Evolutionary conservation across 1,140 invertebrate genomes (phyloP), one percentile per base, ranked within the genome.

Genomic region (Zophobas atratus): DNA sequence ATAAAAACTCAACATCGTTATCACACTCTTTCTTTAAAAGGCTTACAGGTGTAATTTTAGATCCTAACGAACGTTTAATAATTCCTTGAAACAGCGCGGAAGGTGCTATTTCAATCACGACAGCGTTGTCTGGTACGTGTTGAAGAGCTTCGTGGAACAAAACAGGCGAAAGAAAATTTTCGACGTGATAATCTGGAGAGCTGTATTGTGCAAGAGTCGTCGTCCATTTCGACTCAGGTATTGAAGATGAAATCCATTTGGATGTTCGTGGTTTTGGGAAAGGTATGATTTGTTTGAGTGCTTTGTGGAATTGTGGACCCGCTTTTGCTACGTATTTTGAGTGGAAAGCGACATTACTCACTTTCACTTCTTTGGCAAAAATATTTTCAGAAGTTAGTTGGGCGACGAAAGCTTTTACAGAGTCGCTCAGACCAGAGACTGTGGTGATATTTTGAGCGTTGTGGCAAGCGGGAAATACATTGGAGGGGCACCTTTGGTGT

Each of bases 131-230:
- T 1, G 97, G 98, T 1, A 99, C 89, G 84, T 96, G 92, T 77
- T 90, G 85, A 43, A 98, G 82, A 34, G 94, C 96, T 84, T 97
- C 96, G 79, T 94, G 90, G 89, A 95, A 96, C 0, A 94, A 87
- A 6, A 96, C 94, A 1, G 94, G 95, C 41, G 94, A 96, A 5
- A 98, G 89, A 48, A 99, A 88, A 87, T 99, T 99, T 89, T 99
- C 98, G 0, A 98, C 97, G 86, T 98, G 96, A 87, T 99, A 99
- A 34, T 94, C 95, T 2, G 96, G 93, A 53, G 96, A 97, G 48
- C 95, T 97, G 70, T 92, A 88, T 83, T 93, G 90, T 0, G 96
- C 95, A 81, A 96, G 82, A 0, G 93, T 89, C 0, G 92, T 90
- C 34, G 89, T 88, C 96, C 97, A 98, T n/a, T 92, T 89, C 0